Evolutionary conservation across 1,140 invertebrate genomes (phyloP), one percentile per base, ranked within the genome.

Genomic region (Tetramorium parvispinum): DNA sequence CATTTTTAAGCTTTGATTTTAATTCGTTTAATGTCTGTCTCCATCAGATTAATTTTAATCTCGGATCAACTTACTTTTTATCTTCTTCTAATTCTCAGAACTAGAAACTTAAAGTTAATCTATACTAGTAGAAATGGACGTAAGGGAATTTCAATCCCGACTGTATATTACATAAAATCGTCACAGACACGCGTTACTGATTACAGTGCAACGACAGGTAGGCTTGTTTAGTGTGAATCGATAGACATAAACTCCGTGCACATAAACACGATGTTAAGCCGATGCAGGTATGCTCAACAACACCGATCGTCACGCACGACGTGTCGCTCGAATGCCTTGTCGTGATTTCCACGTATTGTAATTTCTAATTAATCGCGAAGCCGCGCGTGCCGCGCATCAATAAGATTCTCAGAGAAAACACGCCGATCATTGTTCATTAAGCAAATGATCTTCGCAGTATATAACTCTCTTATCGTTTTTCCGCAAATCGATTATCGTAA

Each of bases 351-450:
- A 55, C 61, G 43, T 76, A 86, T 86, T 78, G 65, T 86, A 88
- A 68, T 83, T 61, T 83, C 68, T 61, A 83, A 83, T 83, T 83
- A 63, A 83, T 89, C 85, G 85, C 55, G 87, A 89, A 88, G 73
- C 71, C 49, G 78, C 88, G 61, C 85, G 88, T 89, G 85, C 49
- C 76, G 86, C 57, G 87, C 49, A 71, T 89, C 87, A 86, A 89
- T 86, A 85, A 57, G 73, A 87, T 65, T 13, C 63, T 87, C 71
- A 13, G 71, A 59, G 68, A n/a, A 83, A 89, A 89, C 88, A 87
- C 88, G 32, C 73, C 75, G 86, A 89, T 89, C 85, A 83, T 85
- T 89, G 88, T 89, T 78, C 85, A 89, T 85, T 89, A 57, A 89
- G 88, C n/a, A 77, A 77, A 75, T 65, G 61, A 88, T 86, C 87